phyloP scores from a whole-genome alignment of 2,113 vertebrate species.

The Pelusios castaneus region DNA sequence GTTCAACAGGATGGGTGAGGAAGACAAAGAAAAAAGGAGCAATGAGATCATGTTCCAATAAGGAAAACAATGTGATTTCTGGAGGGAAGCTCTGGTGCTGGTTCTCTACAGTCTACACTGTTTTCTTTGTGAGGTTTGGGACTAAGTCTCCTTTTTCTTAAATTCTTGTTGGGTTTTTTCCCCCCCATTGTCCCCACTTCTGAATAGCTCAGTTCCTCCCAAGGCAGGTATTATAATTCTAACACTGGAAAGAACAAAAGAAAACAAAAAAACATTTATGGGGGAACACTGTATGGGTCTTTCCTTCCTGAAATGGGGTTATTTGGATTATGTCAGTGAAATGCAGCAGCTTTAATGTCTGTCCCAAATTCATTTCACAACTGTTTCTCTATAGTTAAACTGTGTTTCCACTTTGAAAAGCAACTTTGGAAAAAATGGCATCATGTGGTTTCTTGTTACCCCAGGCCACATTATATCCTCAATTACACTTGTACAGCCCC shows the following conservation, averaged over 20 bases:
- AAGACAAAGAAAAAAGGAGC: background rate
- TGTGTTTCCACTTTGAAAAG: background rate
- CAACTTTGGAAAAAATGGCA: background rate
- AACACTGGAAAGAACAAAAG: background rate
- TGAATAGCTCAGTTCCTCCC: background rate
- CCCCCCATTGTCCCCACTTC: background rate
- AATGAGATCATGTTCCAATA: background rate
- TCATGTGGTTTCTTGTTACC: background rate
- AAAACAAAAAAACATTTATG: background rate
- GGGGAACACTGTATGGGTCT: background rate
- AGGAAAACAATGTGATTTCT: background rate
- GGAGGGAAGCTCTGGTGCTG: background rate
- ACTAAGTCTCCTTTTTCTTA: background rate
- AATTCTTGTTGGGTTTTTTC: background rate
- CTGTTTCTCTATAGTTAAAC: background rate
- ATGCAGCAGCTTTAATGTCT: background rate
- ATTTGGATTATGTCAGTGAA: background rate
- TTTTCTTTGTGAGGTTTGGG: background rate
- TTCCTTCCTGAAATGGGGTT: background rate
- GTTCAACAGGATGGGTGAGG: background rate
- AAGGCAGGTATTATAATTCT: background rate
- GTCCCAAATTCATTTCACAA: background rate
- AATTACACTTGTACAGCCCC: accelerated
- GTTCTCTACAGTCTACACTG: background rate
- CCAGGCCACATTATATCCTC: background rate